Percentiles rank a stretch among this genome's conserved stretches.
Evolutionary conservation across 2,888 invertebrate species (phyloP).

Genomic region (Teleiodes luculella): DNA sequence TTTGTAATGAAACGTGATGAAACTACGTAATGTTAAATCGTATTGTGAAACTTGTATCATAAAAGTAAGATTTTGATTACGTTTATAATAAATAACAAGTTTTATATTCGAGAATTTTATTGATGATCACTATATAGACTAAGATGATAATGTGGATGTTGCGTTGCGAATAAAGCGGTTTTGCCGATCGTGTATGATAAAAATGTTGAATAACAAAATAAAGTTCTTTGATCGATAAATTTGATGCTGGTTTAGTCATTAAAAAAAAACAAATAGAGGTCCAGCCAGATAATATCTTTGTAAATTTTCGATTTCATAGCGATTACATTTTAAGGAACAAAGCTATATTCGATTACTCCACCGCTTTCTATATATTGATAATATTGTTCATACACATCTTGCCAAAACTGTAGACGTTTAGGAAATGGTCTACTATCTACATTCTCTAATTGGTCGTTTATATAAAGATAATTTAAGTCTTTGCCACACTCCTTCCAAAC

Average conservation of each 20-base stretch:
- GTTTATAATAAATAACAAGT: too few relatives aligned
- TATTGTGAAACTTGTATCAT: background rate
- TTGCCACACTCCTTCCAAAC: constrained; percentile 18
- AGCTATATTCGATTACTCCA: background rate
- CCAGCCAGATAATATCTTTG: too few relatives aligned
- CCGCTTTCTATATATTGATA: background rate
- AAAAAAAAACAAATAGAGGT: too few relatives aligned
- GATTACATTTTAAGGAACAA: background rate
- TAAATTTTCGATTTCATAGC: background rate
- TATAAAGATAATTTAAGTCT: background rate
- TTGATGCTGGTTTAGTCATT: background rate
- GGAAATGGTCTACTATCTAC: background rate
- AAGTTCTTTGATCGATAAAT: too few relatives aligned
- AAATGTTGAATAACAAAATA: too few relatives aligned
- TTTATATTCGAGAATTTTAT: too few relatives aligned
- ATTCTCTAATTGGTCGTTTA: background rate
- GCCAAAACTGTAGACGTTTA: constrained; percentile 1
- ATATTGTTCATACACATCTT: constrained; percentile 6
- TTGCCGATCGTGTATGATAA: too few relatives aligned
- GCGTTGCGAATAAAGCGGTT: too few relatives aligned
- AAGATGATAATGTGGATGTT: too few relatives aligned
- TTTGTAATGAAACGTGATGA: background rate
- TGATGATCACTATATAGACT: too few relatives aligned
- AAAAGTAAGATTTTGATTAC: too few relatives aligned
- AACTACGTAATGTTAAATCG: background rate